These are phyloP conservation scores for Leptinotarsa peninsularis DNA, from an alignment of 2,888 invertebrate species.

Conservation along the genomic window DNA sequence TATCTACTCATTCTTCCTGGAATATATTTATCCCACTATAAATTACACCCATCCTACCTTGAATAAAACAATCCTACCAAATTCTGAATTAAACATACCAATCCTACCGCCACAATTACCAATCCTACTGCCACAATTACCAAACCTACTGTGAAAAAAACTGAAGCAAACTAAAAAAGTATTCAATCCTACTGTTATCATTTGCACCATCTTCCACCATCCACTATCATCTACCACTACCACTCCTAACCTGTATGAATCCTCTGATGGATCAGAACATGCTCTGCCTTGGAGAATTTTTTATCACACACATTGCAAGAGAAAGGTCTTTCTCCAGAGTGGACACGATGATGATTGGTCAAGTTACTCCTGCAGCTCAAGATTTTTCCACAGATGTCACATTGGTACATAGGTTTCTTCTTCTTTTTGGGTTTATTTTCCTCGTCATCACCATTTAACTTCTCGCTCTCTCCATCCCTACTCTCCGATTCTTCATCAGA, in stretches of 20 bases:
- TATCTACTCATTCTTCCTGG: too few relatives aligned
- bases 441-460: not conserved
- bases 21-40: too few relatives aligned
- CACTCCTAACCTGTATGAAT: conserved; percentile 54
- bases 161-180: too few relatives aligned
- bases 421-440: conserved; percentile 21
- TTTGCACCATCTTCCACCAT: too few relatives aligned
- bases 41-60: too few relatives aligned
- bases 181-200: too few relatives aligned
- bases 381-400: conserved; percentile 55
- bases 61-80: too few relatives aligned
- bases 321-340: conserved; percentile 55
- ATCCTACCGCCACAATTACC: too few relatives aligned
- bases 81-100: too few relatives aligned
- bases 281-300: conserved; percentile 54
- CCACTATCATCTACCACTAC: too few relatives aligned
- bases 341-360: conserved; percentile 51
- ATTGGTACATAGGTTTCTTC: conserved; percentile 45
- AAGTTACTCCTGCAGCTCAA: conserved; percentile 53
- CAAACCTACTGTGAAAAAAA: too few relatives aligned
- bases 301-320: conserved; percentile 55
- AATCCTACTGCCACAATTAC: too few relatives aligned
- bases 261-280: conserved; percentile 55
- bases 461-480: not conserved
- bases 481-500: conserved; percentile 24